Percentiles rank a stretch among this genome's conserved stretches.
phyloP scores from a whole-genome alignment of 2,888 invertebrate species.

The Cyrtodaria siliqua region DNA sequence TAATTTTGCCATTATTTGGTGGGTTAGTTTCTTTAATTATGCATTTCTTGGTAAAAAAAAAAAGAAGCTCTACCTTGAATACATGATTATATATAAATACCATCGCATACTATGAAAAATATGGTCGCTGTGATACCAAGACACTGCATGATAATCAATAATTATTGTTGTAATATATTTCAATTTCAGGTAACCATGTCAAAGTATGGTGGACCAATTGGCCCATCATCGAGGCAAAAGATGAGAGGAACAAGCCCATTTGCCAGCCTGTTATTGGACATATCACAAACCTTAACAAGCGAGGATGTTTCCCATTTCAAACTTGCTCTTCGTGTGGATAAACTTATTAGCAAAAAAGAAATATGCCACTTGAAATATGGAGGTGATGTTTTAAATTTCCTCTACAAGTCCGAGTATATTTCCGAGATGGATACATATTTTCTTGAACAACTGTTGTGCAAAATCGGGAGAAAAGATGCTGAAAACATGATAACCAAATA shows the following conservation, averaged over 20 bases:
- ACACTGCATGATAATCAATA: no score
- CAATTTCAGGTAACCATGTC: no score
- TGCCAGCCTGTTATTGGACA: conserved; percentile 25
- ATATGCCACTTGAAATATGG: conserved; percentile 22
- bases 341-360: conserved; percentile 2
- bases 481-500: no score
- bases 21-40: no score
- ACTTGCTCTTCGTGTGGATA: conserved; percentile 21
- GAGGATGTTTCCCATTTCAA: conserved; percentile 27
- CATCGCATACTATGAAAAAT: no score
- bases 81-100: no score
- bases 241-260: conserved; percentile 28
- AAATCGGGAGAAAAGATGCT: conserved; percentile 24
- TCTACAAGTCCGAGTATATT: conserved; percentile 7
- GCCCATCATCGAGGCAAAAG: not conserved
- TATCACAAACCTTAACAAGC: not conserved
- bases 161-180: no score
- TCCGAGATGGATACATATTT: conserved; percentile 15
- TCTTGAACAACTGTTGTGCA: conserved; percentile 16
- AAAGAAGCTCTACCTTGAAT: no score
- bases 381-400: conserved; percentile 9
- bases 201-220: no score
- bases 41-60: no score
- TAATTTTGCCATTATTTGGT: no score
- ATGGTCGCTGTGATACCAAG: no score